A percentile compares a stretch with the other conserved stretches of the same genome.
These are phyloP conservation scores for Xylocopa sonorina DNA, from an alignment of 1,140 invertebrate genomes.

Conservation along the genomic window DNA sequence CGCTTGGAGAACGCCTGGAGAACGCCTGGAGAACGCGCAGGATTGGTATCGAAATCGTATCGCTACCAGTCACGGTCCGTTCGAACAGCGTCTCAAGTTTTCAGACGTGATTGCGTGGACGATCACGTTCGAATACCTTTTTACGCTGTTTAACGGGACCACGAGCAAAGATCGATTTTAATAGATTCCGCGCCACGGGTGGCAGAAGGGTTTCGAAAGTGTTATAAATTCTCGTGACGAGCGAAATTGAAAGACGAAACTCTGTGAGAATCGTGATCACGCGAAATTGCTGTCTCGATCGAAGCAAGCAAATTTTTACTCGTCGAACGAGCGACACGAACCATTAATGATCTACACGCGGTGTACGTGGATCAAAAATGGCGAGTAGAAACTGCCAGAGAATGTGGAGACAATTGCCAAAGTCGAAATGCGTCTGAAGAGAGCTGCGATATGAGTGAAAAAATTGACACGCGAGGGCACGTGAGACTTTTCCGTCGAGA, in stretches of 20 bases:
- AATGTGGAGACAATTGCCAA: background rate
- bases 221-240: too few relatives aligned
- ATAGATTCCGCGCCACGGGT: too few relatives aligned
- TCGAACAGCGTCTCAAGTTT: background rate
- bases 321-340: too few relatives aligned
- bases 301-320: too few relatives aligned
- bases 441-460: background rate
- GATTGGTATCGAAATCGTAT: background rate
- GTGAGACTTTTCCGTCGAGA: slow-evolving; percentile 32
- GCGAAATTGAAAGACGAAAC: too few relatives aligned
- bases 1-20: background rate
- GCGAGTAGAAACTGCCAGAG: slow-evolving; percentile 1
- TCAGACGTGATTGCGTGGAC: background rate
- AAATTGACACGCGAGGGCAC: slow-evolving; percentile 1
- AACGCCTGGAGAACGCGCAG: background rate
- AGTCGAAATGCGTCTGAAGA: background rate
- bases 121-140: background rate
- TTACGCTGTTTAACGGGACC: background rate
- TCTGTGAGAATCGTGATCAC: too few relatives aligned
- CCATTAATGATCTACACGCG: too few relatives aligned
- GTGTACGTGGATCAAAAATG: background rate
- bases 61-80: background rate
- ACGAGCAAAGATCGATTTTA: background rate
- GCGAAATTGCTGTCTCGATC: too few relatives aligned
- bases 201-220: too few relatives aligned